Conservation (phyloP, 2,797 vertebrate genomes). For the Catharus ustulatus region DNA sequence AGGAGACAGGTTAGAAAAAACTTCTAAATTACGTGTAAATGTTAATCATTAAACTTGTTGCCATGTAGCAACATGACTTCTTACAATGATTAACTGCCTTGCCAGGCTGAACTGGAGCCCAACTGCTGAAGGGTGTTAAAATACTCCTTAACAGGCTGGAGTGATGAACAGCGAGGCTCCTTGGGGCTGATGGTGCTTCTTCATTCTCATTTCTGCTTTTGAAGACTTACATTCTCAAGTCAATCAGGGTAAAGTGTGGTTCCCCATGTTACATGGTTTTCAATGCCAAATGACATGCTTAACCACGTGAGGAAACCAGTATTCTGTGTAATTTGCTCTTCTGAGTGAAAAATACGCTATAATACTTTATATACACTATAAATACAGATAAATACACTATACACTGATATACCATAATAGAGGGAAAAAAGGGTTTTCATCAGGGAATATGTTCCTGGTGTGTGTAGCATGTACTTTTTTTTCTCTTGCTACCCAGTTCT, state of each 20-base stretch:
- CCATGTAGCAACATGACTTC: background rate
- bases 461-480: fast-evolving
- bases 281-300: fast-evolving
- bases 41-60: constrained; percentile 9
- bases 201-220: background rate
- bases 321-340: background rate
- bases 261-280: background rate
- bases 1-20: background rate
- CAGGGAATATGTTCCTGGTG: background rate
- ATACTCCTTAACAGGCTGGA: background rate
- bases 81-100: background rate
- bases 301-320: background rate
- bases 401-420: no score
- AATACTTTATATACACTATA: background rate
- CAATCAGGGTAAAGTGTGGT: background rate
- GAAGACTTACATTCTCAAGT: background rate
- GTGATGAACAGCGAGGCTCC: background rate
- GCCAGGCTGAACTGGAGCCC: background rate
- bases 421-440: background rate
- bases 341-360: background rate
- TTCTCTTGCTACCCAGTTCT: background rate
- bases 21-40: background rate
- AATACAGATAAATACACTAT: no score
- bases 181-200: background rate
- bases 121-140: background rate